These are phyloP conservation scores for Charina bottae DNA, from an alignment of 2,113 vertebrate genomes.

Conservation along the genomic window DNA sequence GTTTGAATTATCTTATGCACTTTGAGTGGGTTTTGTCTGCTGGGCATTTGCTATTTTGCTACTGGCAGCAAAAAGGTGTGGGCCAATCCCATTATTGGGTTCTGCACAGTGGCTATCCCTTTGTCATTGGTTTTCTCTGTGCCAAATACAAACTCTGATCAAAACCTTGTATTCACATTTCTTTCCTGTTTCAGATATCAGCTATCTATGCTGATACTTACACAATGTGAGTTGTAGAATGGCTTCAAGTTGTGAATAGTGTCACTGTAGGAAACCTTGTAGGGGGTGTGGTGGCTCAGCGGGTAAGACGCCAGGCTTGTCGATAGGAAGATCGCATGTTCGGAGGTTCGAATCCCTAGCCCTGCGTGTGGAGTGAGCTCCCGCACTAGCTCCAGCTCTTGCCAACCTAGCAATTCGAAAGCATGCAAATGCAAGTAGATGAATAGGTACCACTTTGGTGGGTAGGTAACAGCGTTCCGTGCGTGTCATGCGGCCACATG, in stretches of 20 bases:
- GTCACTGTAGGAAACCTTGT: no score
- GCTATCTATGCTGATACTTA: slow-evolving; percentile 10
- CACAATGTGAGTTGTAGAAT: slow-evolving; percentile 7
- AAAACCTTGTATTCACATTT: slow-evolving; percentile 15
- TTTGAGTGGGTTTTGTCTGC: not conserved
- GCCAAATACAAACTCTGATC: not conserved
- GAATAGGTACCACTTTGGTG: no score
- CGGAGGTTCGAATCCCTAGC: no score
- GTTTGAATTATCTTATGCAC: not conserved
- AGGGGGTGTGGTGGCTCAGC: no score
- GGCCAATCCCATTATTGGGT: not conserved
- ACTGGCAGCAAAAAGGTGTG: not conserved
- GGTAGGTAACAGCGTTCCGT: no score
- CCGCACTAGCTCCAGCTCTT: no score
- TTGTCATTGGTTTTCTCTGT: not conserved
- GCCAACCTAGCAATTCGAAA: no score
- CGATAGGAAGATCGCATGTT: no score
- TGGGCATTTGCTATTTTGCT: not conserved
- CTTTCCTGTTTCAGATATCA: not conserved
- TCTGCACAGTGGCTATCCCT: not conserved
- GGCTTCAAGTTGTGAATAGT: slow-evolving; percentile 2
- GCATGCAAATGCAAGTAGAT: no score
- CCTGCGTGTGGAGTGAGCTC: no score
- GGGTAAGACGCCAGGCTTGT: no score
- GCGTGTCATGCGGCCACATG: no score